Base-by-base conservation (phyloP, 2,888 invertebrate species). In the Drosophila affinis region DNA sequence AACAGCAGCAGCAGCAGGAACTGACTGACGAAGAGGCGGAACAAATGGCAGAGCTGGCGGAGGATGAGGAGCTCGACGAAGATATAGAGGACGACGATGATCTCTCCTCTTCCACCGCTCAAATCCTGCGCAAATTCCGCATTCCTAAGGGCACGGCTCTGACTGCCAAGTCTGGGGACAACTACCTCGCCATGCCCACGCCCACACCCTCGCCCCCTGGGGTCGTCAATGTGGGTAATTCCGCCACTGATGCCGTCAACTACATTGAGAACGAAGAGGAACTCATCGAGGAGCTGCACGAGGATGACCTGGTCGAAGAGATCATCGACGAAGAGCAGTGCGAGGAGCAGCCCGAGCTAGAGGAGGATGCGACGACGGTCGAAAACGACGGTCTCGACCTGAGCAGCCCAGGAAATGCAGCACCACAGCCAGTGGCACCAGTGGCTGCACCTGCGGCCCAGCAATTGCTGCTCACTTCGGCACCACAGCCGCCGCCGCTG, bases 81-180 rank as follows among this genome's bases (percentile, higher is more conserved):
- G 87, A 87, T 54, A 69, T 81, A 39, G 70, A 70, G 49, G 78
- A 54, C 18, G 76, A 72, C 3, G 64, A 71, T 14, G 74, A 65
- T 6, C 56, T 86, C 17, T 80, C 85, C 32, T 81, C 83, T n/a
- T 82, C 84, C n/a, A 89, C 89, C 3, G 89, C 91, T n/a, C 91
- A 91, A 71, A 88, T 89, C 24, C 71, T 91, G 59, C 90, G 91
- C 27, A 90, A 91, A 68, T 91, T 91, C 68, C 91, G 91, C 61
- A 90, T 91, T 81, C 91, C 91, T 44, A 91, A 91, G 48, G 90
- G 91, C 51, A 91, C 90, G 3, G 90, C 90, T 2, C 59, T 90
- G 51, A 90, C 90, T n/a, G 85, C 90, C 29, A 90, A 89, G 58
- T 67, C 79, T 3, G 64, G 58, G 0, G 88, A 83, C 24, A 61